A percentile compares a stretch with the other conserved stretches of the same genome.
These are phyloP conservation scores for Gerris lacustris DNA, from an alignment of 2,888 invertebrate genomes.

Conservation along the genomic window DNA sequence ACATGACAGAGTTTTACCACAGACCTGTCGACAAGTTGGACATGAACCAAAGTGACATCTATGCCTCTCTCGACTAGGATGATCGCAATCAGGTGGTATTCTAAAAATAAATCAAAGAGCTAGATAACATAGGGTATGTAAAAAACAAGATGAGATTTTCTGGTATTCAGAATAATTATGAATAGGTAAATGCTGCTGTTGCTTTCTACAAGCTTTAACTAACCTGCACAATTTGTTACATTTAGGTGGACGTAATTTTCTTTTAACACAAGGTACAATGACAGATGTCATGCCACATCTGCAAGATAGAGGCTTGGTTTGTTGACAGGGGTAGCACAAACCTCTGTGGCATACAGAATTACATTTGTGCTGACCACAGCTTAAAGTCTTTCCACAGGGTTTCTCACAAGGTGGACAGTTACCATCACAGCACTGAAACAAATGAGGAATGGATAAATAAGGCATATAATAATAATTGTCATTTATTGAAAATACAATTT, in stretches of 20 bases:
- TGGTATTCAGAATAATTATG: not conserved
- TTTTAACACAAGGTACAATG: conserved; percentile 70
- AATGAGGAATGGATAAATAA: conserved; percentile 16
- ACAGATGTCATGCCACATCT: conserved; percentile 66
- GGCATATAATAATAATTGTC: conserved; percentile 7
- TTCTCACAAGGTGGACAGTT: conserved; percentile 75
- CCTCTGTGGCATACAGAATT: conserved; percentile 66
- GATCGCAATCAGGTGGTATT: conserved; percentile 73
- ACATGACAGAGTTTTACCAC: conserved; percentile 50
- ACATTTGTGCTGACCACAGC: conserved; percentile 81
- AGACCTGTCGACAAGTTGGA: conserved; percentile 66
- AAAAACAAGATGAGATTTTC: not conserved
- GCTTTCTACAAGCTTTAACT: not conserved
- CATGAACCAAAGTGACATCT: conserved; percentile 73
- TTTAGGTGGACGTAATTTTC: conserved; percentile 61
- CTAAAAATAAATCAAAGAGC: conserved; percentile 33
- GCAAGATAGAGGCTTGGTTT: conserved; percentile 57
- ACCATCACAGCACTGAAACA: conserved; percentile 63
- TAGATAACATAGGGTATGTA: not conserved
- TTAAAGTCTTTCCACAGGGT: conserved; percentile 65
- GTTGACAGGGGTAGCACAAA: conserved; percentile 70
- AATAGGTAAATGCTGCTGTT: too few relatives aligned
- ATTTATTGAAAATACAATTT: not conserved
- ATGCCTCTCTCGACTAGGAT: conserved; percentile 56
- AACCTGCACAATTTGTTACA: conserved; percentile 45